Evolutionary conservation across 1,140 invertebrate species (phyloP).

Genomic region (Lasioglossum albipes): DNA sequence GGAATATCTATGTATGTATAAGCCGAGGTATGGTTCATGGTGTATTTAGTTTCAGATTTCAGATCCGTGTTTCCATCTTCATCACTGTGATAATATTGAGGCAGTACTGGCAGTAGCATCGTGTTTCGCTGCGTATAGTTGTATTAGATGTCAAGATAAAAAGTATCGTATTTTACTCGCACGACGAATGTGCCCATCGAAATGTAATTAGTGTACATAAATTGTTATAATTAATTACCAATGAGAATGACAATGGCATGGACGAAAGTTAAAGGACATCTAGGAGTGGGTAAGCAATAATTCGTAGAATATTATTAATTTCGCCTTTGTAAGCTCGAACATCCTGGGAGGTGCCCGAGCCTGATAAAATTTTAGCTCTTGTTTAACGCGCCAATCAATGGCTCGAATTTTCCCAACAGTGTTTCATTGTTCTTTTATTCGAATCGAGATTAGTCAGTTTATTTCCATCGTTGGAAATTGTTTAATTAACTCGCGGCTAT

Average conservation of each 20-base stretch:
- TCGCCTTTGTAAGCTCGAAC: slow-evolving; percentile 48
- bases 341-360: slow-evolving; percentile 70
- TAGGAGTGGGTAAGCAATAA: slow-evolving; percentile 65
- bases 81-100: slow-evolving; percentile 30
- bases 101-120: slow-evolving; percentile 32
- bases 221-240: slow-evolving; percentile 39
- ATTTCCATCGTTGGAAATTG: not conserved
- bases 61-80: slow-evolving; percentile 17
- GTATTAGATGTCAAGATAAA: slow-evolving; percentile 61
- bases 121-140: slow-evolving; percentile 37
- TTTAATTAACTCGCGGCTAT: slow-evolving; percentile 12
- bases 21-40: slow-evolving; percentile 9
- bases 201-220: slow-evolving; percentile 66
- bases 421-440: not conserved
- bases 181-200: slow-evolving; percentile 40
- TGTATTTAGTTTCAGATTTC: slow-evolving; percentile 23
- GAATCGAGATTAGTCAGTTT: not conserved
- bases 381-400: slow-evolving; percentile 2
- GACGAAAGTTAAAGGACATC: slow-evolving; percentile 65
- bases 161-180: slow-evolving; percentile 48
- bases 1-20: slow-evolving; percentile 4
- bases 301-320: slow-evolving; percentile 46
- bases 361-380: slow-evolving; percentile 46
- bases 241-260: slow-evolving; percentile 65
- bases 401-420: not conserved